Evolutionary conservation across 2,888 invertebrate genomes (phyloP), one percentile per base, ranked within the genome.

Genomic region (Mimumesa dahlbomi): DNA sequence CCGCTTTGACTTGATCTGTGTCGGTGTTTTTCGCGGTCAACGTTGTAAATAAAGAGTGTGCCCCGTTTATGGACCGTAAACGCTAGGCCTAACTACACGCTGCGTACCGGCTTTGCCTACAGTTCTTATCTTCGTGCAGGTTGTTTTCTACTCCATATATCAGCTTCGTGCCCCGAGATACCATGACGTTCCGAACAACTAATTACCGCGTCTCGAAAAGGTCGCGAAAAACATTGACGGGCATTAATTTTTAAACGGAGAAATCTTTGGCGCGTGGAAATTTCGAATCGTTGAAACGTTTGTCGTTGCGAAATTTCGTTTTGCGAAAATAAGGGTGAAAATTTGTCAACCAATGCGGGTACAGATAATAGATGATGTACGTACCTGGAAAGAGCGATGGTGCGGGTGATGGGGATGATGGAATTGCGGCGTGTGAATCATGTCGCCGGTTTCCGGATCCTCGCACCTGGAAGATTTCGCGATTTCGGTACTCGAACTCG

Each of bases 361-460:
- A n/a, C n/a, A n/a, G n/a, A n/a, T n/a, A 59, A 69, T 57, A 29
- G 63, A 58, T 36, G 31, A 52, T 36, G 36, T 18, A 54, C 90
- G 90, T 89, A 95, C 95, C 93, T 94, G 94, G 88, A 94, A 92
- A 73, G 92, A 93, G 88, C 94, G 93, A 85, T 93, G 92, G 85
- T 92, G 92, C 42, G 92, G 91, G 81, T 87, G 85, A 82, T 91
- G 91, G 80, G 91, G 90, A 84, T 91, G 92, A 85, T 93, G 92
- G 82, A 92, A 92, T 79, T 92, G 92, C 74, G 93, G 91, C 75
- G 93, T 92, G 89, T 93, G 93, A 89, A 93, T 92, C 93, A 93
- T 93, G 82, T 92, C 91, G 85, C 90, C 90, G 83, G 91, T 87
- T 80, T 91, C 91, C 65, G 91, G 86, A 76, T 91, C 91, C 82